A percentile compares a stretch with the other conserved stretches of the same genome.
phyloP scores from a whole-genome alignment of 2,797 vertebrate genomes.

The Sebastes trivittatus region DNA sequence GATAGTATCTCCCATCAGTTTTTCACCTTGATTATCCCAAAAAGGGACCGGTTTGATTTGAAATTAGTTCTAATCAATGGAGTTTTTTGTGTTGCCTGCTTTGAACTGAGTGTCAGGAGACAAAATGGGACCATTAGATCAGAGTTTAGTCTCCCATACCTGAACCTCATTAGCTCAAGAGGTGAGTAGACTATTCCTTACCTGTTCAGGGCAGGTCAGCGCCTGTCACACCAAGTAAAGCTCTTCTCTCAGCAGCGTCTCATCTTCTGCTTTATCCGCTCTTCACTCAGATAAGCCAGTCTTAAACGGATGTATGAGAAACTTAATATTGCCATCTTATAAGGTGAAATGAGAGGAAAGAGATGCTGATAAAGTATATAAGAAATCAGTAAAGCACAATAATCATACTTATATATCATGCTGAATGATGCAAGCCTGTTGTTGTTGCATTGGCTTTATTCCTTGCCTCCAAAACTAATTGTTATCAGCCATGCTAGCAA shows the following conservation, averaged over 20 bases:
- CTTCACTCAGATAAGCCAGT: constrained; percentile 35
- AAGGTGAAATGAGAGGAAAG: background rate
- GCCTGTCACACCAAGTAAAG: constrained; percentile 58
- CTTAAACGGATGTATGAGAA: constrained; percentile 29
- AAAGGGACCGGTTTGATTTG: background rate
- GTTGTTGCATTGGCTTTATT: background rate
- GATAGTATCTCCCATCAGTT: constrained; percentile 41
- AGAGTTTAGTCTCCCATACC: background rate
- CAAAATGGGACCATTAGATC: background rate
- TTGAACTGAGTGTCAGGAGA: background rate
- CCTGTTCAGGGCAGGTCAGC: constrained; percentile 56
- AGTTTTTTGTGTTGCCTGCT: background rate
- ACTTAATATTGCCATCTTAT: constrained; percentile 5
- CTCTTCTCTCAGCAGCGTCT: constrained; percentile 51
- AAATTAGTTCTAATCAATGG: background rate
- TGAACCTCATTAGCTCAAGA: constrained; percentile 1
- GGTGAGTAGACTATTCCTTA: constrained; percentile 32
- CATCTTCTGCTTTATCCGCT: constrained; percentile 53
- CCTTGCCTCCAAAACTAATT: background rate
- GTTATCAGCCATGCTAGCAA: background rate
- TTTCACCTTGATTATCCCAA: background rate
- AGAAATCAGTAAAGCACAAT: background rate
- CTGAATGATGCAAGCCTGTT: background rate
- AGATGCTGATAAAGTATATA: background rate
- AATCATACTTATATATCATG: background rate